phyloP scores from a whole-genome alignment of 1,140 invertebrate species.

The Rhyzopertha dominica region DNA sequence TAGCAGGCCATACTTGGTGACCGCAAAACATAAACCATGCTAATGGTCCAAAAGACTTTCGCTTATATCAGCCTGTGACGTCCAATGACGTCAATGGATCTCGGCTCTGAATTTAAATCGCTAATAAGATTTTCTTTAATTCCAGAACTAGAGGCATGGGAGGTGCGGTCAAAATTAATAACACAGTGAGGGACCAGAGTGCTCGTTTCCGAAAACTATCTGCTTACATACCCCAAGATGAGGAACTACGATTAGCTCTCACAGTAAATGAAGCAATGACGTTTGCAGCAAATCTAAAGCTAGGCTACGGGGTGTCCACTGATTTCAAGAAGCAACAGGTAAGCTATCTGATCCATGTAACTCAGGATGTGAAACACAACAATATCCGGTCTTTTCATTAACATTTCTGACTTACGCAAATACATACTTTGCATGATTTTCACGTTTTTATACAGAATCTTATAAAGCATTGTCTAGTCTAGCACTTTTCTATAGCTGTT shows the following conservation, averaged over 20 bases:
- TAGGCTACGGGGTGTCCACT: conserved; percentile 57
- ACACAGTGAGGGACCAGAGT: conserved; percentile 46
- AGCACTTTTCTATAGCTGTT: too few species aligned
- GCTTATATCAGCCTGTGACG: too few species aligned
- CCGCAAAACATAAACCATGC: background rate
- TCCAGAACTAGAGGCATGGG: conserved; percentile 51
- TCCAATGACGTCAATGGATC: background rate
- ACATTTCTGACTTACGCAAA: too few species aligned
- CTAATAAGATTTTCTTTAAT: too few species aligned
- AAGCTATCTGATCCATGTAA: too few species aligned
- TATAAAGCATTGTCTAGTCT: too few species aligned
- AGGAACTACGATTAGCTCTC: conserved; percentile 74
- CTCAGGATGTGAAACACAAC: too few species aligned
- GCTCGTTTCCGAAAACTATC: conserved; percentile 76
- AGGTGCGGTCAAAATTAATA: conserved; percentile 51
- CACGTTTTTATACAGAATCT: too few species aligned
- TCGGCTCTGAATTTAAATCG: background rate
- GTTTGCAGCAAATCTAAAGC: conserved; percentile 82
- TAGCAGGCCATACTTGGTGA: too few species aligned
- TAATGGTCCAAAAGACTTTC: background rate
- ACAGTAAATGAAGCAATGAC: conserved; percentile 83
- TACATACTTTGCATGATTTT: too few species aligned
- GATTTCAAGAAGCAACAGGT: conserved; percentile 63
- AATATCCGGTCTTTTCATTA: too few species aligned
- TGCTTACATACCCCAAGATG: conserved; percentile 90